phyloP scores from a whole-genome alignment of 2,113 vertebrate species.

The Charadrius vociferus region DNA sequence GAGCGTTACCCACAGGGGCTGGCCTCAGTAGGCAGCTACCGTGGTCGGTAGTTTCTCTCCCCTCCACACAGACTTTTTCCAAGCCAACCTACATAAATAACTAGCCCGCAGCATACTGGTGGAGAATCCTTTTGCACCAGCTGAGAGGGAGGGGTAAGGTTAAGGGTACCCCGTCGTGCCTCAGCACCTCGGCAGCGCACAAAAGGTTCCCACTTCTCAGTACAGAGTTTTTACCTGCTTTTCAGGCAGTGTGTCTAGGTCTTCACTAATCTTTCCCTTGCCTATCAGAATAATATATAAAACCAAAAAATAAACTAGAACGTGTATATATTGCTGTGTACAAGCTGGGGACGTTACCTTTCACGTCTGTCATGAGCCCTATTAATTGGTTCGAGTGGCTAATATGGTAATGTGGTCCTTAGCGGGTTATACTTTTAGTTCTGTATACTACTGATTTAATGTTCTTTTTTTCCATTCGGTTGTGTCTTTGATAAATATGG shows the following conservation, averaged over 20 bases:
- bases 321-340: background rate
- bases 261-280: background rate
- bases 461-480: background rate
- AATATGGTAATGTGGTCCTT: rapidly evolving
- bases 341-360: background rate
- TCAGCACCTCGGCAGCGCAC: rapidly evolving
- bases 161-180: background rate
- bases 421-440: background rate
- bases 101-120: rapidly evolving
- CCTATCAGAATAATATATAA: rapidly evolving
- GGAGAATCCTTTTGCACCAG: background rate
- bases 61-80: background rate
- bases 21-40: background rate
- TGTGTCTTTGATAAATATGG: background rate
- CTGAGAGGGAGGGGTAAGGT: background rate
- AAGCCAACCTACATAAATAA: rapidly evolving
- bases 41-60: background rate
- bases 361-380: background rate
- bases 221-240: background rate
- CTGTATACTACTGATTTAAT: background rate
- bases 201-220: background rate
- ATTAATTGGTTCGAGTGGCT: background rate
- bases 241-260: rapidly evolving
- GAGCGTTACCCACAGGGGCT: rapidly evolving
- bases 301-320: background rate